Evolutionary conservation across 2,888 invertebrate species (phyloP), one percentile per base, ranked within the genome.

Genomic region (Amphimallon solstitiale): DNA sequence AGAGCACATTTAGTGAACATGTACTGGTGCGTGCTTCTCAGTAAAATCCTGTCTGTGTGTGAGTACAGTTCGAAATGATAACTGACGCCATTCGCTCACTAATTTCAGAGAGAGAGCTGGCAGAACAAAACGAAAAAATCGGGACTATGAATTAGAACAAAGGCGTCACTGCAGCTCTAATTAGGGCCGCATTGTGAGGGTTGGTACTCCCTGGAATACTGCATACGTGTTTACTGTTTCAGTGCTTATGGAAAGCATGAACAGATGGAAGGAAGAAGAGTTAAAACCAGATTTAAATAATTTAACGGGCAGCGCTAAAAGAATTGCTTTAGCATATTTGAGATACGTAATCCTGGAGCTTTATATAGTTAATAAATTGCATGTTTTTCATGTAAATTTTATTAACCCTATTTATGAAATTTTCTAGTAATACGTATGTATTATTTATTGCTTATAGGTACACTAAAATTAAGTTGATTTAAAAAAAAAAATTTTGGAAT

Each of bases 81-180:
- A 68, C 68, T 66, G 69, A 71, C 71, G 70, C 56, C 73, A 70
- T 73, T 73, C 71, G 68, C 71, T 72, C 72, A 74, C 74, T 75
- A 73, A 73, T 74, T 74, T 72, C 70, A 69, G 56, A 29, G 56
- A 43, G 43, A 59, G 29, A 21, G 38, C 69, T 68, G 68, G 64
- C 70, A 70, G 69, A 69, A 71, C 68, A 70, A 71, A 71, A 68
- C 66, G 68, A 70, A 71, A 68, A 70, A 72, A 68, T 66, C 62
- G 68, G 63, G 65, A 70, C 56, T 59, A 43, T 59, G 56, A 59
- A 59, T 72, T 72, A 69, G 69, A 72, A 72, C 72, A 72, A 72
- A 72, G 70, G 65, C 65, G 65, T 65, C 65, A 46, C 59, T 66
- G 61, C 63, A 65, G 66, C 70, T 69, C 70, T 72, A 72, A 72